Base-by-base conservation (phyloP, 2,113 vertebrate genomes). In the Scortum barcoo region DNA sequence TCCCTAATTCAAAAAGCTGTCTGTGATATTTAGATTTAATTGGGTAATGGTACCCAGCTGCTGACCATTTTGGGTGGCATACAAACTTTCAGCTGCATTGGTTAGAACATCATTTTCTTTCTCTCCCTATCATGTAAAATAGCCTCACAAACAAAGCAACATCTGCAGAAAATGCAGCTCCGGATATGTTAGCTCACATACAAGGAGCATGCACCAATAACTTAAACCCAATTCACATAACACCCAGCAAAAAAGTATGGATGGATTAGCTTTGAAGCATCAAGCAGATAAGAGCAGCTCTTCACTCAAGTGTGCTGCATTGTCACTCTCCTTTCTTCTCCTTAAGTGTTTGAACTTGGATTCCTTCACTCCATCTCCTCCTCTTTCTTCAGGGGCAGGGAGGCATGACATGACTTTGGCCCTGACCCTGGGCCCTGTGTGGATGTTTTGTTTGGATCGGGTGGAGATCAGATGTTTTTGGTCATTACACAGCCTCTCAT, bases 401-500 rank as follows among this genome's bases (percentile, higher is more conserved):
- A 86, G 77, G 91, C 86, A 28, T 92, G 86, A 92, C 89, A 92
- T 90, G 93, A 79, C 92, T 94, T 94, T 96, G 94, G 93, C 93
- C 94, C 92, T 94, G 94, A 95, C 94, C 94, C 83, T 53, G 33
- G 58, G 62, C 30, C 58, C 81, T 93, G 92, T 91, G 93, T 93
- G 90, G 62, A 86, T 93, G 92, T 93, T 92, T 92, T 91, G 91
- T 93, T 91, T 91, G 85, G 84, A 93, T 71, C 78, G 80, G 66
- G 82, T 72, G 78, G 93, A 94, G 95, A 95, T 94, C 93, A 96
- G 94, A 95, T 94, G 91, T 93, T 93, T 93, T 89, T 60, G 85
- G 90, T 94, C 94, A 94, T 93, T 91, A 95, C 93, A 91, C 75
- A 58, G 38, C 80, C 90, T 86, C 92, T 95, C 95, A 95, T 96